phyloP scores from a whole-genome alignment of 2,113 vertebrate species.

The Epinephelus moara region DNA sequence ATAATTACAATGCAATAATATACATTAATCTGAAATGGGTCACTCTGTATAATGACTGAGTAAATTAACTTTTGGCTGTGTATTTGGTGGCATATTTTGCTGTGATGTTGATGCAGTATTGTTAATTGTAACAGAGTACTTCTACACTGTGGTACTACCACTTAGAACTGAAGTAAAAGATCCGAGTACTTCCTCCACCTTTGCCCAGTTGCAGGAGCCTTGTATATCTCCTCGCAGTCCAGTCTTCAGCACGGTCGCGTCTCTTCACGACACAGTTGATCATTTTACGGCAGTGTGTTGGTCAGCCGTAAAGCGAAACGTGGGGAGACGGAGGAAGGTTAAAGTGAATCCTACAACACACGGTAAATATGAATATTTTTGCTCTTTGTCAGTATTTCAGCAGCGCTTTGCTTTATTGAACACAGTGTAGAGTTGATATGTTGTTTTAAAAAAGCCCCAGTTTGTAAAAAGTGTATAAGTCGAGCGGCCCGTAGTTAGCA shows the following conservation, averaged over 20 bases:
- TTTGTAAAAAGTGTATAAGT: accelerated
- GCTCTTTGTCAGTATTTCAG: accelerated
- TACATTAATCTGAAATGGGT: no score
- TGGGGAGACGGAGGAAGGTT: constrained; percentile 77
- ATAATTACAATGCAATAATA: background rate
- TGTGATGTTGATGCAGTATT: no score
- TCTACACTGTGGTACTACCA: background rate
- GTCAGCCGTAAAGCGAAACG: constrained; percentile 65
- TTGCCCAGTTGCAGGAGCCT: background rate
- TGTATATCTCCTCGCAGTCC: no score
- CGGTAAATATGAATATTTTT: constrained; percentile 63
- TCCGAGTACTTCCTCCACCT: background rate
- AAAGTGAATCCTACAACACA: constrained; percentile 58
- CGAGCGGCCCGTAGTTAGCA: constrained; percentile 21
- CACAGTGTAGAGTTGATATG: accelerated
- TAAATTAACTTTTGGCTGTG: background rate
- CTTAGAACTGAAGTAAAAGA: no score
- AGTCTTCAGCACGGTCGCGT: background rate
- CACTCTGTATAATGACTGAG: background rate
- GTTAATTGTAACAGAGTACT: background rate
- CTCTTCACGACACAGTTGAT: background rate
- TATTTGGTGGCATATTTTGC: no score
- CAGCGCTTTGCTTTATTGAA: accelerated
- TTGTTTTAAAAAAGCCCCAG: accelerated
- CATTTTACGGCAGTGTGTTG: constrained; percentile 53